Evolutionary conservation across 1,140 invertebrate species (phyloP), one percentile per base, ranked within the genome.

Genomic region (Drosophila equinoxialis): DNA sequence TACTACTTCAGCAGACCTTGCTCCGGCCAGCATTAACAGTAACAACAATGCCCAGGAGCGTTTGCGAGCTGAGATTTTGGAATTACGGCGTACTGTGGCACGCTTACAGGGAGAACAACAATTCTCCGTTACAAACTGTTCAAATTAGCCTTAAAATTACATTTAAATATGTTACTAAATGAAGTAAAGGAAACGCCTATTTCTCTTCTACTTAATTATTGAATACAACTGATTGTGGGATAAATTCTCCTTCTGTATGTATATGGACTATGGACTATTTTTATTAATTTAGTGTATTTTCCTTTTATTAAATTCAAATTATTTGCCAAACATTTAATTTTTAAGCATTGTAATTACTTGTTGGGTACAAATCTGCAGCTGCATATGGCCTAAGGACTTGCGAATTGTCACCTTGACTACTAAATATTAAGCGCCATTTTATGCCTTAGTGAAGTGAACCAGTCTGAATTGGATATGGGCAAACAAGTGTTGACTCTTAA

Each of bases 401-500:
- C 20, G 10, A 59, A 58, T 58, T 58, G 55, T 48, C 45, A 20
- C 17, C 45, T 51, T 51, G 45, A 11, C 17, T 23, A 23, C 45
- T 51, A 11, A 6, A 30, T 26, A 26, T 7, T 5, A 33, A 37
- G 33, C 73, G 35, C 73, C 60, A 70, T 77, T 76, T 76, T 51
- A 58, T 14, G 51, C 65, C 54, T 30, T 70, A 63, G 41, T 13
- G 14, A 17, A 30, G 13, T 37, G 17, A 65, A 55, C 17, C 33
- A 54, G 35, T 20, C 17, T 26, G 30, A 23, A 68, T 45, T 65
- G 74, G 67, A 37, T 62, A 62, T 14, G 48, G 67, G 67, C 67
- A 61, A 55, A 83, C 73, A 80, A 67, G 60, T 65, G 79, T 71
- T 55, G 68, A 14, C 55, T 71, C 63, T 89, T 74, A 84, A 89